phyloP scores from a whole-genome alignment of 2,113 vertebrate species.

The Zapornia atra region DNA sequence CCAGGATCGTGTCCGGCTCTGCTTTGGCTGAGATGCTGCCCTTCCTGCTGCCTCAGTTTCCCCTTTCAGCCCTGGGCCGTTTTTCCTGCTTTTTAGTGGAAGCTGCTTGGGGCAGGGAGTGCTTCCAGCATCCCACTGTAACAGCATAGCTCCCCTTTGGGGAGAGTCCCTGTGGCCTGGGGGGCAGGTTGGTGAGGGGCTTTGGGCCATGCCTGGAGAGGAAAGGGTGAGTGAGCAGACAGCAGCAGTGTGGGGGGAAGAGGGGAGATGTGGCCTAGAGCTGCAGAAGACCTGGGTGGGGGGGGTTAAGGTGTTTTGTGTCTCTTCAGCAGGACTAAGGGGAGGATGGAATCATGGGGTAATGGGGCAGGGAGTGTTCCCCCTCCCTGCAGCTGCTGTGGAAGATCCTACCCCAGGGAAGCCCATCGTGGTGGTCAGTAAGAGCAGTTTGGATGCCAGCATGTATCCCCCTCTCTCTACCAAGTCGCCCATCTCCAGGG shows the following conservation, averaged over 20 bases:
- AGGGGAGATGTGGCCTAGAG: background rate
- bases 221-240: background rate
- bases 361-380: background rate
- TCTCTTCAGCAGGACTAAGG: background rate
- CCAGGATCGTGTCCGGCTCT: background rate
- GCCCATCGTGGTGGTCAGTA: background rate
- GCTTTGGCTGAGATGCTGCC: rapidly evolving
- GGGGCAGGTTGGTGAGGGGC: background rate
- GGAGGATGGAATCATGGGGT: background rate
- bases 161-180: background rate
- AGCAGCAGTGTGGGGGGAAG: background rate
- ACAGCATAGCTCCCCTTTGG: background rate
- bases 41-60: constrained; percentile 10
- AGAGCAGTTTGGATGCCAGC: rapidly evolving
- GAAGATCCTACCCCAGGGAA: background rate
- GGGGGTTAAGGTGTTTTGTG: background rate
- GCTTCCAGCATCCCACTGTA: rapidly evolving
- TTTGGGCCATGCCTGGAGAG: background rate
- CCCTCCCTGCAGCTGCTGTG: background rate
- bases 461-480: background rate
- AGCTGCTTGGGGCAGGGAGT: background rate
- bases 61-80: background rate
- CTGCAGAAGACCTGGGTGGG: background rate
- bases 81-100: background rate
- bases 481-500: background rate